A percentile compares a stretch with the other conserved stretches of the same genome.
These are phyloP conservation scores for Sylvia borin DNA, from an alignment of 2,797 vertebrate genomes.

Conservation along the genomic window DNA sequence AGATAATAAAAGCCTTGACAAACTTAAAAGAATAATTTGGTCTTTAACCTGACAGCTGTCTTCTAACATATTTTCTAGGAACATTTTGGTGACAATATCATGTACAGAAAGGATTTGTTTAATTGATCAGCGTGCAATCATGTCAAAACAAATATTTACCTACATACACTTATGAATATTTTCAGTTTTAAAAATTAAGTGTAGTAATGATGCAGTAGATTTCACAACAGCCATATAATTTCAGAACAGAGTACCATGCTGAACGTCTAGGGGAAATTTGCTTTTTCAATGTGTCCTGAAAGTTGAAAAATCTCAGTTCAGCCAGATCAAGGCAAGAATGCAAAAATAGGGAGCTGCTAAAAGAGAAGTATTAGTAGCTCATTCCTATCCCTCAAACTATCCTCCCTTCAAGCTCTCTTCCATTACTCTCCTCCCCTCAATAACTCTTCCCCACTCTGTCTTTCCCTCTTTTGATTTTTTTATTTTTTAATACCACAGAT, in stretches of 20 bases:
- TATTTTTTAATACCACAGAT: neutral
- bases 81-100: neutral
- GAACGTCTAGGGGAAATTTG: neutral
- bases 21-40: neutral
- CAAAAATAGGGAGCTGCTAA: neutral
- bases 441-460: no score
- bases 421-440: rapidly evolving
- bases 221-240: neutral
- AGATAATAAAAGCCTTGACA: neutral
- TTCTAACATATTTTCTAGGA: neutral
- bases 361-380: neutral
- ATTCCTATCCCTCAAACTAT: neutral
- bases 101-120: neutral
- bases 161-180: neutral
- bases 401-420: neutral
- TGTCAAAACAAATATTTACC: neutral
- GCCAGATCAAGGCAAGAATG: neutral
- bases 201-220: neutral
- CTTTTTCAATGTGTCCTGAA: neutral
- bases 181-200: neutral
- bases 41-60: neutral
- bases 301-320: neutral
- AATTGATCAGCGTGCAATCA: neutral
- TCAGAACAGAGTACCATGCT: neutral
- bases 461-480: neutral